Percentiles rank a stretch among this genome's conserved stretches.
Conservation (phyloP, 2,113 vertebrate species). For the Hippocampus mohnikei region DNA sequence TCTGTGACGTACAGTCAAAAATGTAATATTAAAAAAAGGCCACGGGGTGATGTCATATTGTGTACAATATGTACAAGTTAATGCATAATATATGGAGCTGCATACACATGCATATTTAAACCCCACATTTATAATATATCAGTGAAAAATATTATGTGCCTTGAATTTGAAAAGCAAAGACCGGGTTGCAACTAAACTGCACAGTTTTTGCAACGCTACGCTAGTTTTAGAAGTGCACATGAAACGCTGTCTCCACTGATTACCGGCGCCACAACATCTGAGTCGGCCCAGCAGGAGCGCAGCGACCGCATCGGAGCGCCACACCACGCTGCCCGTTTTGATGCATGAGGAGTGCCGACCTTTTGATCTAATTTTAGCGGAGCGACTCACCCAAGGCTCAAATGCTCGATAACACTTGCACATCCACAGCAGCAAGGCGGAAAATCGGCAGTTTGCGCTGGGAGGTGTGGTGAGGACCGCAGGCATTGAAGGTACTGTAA, state of each 20-base stretch:
- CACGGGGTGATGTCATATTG: neutral
- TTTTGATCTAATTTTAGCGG: conserved; percentile 69
- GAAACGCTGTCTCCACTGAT: conserved; percentile 39
- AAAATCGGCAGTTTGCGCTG: conserved; percentile 32
- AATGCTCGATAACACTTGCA: conserved; percentile 42
- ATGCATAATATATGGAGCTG: neutral
- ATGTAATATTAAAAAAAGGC: neutral
- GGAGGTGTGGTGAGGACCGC: neutral
- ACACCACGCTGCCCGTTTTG: conserved; percentile 39
- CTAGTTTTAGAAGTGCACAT: conserved; percentile 25
- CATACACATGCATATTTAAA: conserved; percentile 3
- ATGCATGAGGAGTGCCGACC: conserved; percentile 45
- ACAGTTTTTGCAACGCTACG: conserved; percentile 31
- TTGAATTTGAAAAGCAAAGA: conserved; percentile 1
- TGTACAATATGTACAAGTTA: neutral
- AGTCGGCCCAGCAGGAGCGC: conserved; percentile 21
- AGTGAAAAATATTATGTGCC: neutral
- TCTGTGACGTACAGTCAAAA: neutral
- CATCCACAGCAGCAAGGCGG: conserved; percentile 20
- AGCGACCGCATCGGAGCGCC: conserved; percentile 13
- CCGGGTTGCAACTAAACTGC: conserved; percentile 25
- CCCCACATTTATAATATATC: neutral
- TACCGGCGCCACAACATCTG: conserved; percentile 33
- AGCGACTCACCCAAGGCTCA: conserved; percentile 52
- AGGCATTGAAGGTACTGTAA: neutral